A percentile compares a stretch with the other conserved stretches of the same genome.
Evolutionary conservation across 2,113 vertebrate genomes (phyloP).

Genomic region (Corythoichthys intestinalis): DNA sequence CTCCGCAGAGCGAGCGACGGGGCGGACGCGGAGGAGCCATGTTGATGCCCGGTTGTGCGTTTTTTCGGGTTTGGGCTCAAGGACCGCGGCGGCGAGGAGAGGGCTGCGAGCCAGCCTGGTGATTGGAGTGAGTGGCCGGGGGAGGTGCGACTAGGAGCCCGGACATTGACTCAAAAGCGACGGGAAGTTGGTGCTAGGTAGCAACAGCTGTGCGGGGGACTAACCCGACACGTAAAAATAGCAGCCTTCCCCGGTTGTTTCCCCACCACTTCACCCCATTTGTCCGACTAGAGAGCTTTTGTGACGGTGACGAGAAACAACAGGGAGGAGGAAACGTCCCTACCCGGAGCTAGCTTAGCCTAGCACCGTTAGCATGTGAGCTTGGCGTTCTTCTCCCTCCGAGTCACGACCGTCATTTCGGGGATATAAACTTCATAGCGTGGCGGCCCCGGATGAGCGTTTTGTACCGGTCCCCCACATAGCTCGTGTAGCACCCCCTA

Average conservation of each 20-base stretch:
- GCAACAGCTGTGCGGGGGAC: slow-evolving; percentile 55
- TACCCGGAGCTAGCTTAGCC: slow-evolving; percentile 42
- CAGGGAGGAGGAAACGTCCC: slow-evolving; percentile 17
- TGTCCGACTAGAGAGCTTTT: neutral
- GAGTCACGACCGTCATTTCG: slow-evolving; percentile 50
- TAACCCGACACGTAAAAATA: neutral
- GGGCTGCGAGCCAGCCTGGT: slow-evolving; percentile 32
- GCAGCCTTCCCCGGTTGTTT: neutral
- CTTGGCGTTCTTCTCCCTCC: slow-evolving; percentile 19
- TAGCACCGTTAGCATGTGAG: slow-evolving; percentile 55
- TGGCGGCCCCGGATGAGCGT: slow-evolving; percentile 16
- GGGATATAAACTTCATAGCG: slow-evolving; percentile 1
- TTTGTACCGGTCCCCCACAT: neutral
- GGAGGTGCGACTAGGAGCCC: slow-evolving; percentile 34
- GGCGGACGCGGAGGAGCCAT: slow-evolving; percentile 50
- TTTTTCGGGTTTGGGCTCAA: slow-evolving; percentile 37
- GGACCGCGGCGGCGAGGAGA: slow-evolving; percentile 50
- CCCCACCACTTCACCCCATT: too few species aligned
- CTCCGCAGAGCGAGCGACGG: neutral
- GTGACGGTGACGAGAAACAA: neutral
- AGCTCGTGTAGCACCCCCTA: neutral
- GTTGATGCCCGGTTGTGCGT: slow-evolving; percentile 61
- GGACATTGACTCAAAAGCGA: slow-evolving; percentile 40
- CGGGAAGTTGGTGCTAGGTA: slow-evolving; percentile 61
- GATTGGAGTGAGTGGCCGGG: slow-evolving; percentile 25